Evolutionary conservation across 2,113 vertebrate genomes (phyloP), one percentile per base, ranked within the genome.

Genomic region (Erinaceus europaeus): DNA sequence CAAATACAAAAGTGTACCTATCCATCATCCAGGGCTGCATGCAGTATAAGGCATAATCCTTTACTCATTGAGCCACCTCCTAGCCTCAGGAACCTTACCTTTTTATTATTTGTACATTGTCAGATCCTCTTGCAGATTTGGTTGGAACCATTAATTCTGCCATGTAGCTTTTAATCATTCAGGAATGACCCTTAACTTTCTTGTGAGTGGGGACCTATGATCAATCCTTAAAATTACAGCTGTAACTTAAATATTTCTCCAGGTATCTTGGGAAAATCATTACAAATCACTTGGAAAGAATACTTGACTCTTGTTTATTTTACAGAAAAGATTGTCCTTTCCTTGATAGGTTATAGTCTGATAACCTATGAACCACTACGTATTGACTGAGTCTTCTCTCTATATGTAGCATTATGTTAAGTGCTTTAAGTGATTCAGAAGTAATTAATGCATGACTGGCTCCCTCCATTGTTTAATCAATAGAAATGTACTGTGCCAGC

Each of bases 211-310:
- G 4, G 13, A 55, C 32, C 10, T 84, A 6, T 5, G 36, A 0
- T 62, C 53, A 36, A 0, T 64, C 83, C 64, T 81, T 81, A 81
- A 76, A 59, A 84, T 67, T n/a, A 48, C 12, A 5, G 57, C 9
- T 74, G 15, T 59, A 52, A 74, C 15, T 36, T 40, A 75, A 29
- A 40, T 67, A 18, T 44, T 84, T 84, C 62, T 61, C 17, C 53
- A 71, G 20, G 14, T 50, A 40, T 27, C 17, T 46, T 75, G 15
- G 18, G 18, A 75, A 90, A 53, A 61, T 69, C 34, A 34, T 57
- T 91, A 42, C 64, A 13, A 80, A 18, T 50, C 13, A 53, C 57
- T 65, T 61, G n/a, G 65, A 71, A 91, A 81, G 48, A 81, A 59
- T 20, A 34, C 73, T 81, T 65, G 65, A 52, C 52, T 90, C 52